A percentile compares a stretch with the other conserved stretches of the same genome.
phyloP scores from a whole-genome alignment of 2,797 vertebrate genomes.

The Rhabdophis nuchalis region DNA sequence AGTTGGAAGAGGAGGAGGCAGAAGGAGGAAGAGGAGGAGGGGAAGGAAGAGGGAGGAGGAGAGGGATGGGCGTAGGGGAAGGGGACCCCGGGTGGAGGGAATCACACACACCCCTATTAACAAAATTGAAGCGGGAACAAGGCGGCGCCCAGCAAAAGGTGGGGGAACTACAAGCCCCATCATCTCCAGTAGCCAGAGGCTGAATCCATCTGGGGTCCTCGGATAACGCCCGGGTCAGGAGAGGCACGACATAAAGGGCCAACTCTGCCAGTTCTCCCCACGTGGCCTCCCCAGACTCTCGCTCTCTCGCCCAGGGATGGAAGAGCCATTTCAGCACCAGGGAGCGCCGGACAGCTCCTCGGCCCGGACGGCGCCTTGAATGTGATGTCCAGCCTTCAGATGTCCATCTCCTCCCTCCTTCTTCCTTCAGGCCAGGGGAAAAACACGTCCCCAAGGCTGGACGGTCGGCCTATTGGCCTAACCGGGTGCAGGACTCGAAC shows the following conservation, averaged over 20 bases:
- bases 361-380: not conserved
- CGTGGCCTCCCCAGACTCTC: not conserved
- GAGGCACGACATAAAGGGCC: not conserved
- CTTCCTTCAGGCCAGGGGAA: not conserved
- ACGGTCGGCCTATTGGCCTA: not conserved
- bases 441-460: not conserved
- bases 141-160: not conserved
- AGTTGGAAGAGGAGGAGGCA: too few species aligned
- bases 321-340: not conserved
- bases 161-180: not conserved
- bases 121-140: not conserved
- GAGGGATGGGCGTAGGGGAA: not conserved
- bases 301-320: fast-evolving
- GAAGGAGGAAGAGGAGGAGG: too few species aligned
- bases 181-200: not conserved
- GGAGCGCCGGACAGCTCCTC: not conserved
- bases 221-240: not conserved
- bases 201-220: not conserved
- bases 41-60: too few species aligned
- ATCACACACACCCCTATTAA: too few species aligned
- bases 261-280: not conserved
- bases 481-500: not conserved
- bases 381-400: not conserved
- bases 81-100: too few species aligned
- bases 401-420: not conserved